phyloP scores from a whole-genome alignment of 2,888 invertebrate genomes.

The Sphecodes monilicornis region DNA sequence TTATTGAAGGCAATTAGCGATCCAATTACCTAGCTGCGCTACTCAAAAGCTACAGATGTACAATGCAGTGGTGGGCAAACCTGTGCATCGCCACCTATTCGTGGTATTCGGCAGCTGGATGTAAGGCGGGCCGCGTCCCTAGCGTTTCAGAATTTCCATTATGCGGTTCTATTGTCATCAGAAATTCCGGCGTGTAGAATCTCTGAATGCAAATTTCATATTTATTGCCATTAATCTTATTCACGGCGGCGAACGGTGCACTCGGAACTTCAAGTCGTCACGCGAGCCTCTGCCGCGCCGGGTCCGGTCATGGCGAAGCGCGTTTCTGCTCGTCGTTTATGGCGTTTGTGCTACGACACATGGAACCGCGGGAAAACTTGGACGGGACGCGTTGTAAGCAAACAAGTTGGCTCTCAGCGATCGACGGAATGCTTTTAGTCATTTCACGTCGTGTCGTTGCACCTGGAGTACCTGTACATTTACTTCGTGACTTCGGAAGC shows the following conservation, averaged over 20 bases:
- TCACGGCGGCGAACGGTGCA: not conserved
- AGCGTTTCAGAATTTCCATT: slow-evolving; percentile 18
- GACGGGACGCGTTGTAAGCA: not conserved
- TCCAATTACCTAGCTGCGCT: not conserved
- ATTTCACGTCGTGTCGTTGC: not conserved
- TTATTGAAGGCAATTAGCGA: not conserved
- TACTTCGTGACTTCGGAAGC: not conserved
- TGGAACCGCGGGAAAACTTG: not conserved
- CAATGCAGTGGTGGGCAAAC: not conserved
- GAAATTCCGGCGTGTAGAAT: slow-evolving; percentile 12
- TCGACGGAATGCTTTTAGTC: slow-evolving; percentile 21
- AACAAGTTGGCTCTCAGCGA: slow-evolving; percentile 19
- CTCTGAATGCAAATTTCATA: slow-evolving; percentile 36
- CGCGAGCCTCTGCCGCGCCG: slow-evolving; percentile 4
- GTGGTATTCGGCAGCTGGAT: not conserved
- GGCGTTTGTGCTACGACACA: slow-evolving; percentile 9
- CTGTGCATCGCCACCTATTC: not conserved
- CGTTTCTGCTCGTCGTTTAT: slow-evolving; percentile 5
- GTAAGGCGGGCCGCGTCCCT: slow-evolving; percentile 18
- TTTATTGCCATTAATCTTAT: slow-evolving; percentile 44
- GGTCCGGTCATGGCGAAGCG: not conserved
- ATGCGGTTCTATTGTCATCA: not conserved
- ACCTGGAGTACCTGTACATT: not conserved
- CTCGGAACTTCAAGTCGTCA: slow-evolving; percentile 13
- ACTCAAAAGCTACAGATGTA: not conserved